Base-by-base conservation (phyloP, 2,888 invertebrate genomes). In the Dryomyza anilis region DNA sequence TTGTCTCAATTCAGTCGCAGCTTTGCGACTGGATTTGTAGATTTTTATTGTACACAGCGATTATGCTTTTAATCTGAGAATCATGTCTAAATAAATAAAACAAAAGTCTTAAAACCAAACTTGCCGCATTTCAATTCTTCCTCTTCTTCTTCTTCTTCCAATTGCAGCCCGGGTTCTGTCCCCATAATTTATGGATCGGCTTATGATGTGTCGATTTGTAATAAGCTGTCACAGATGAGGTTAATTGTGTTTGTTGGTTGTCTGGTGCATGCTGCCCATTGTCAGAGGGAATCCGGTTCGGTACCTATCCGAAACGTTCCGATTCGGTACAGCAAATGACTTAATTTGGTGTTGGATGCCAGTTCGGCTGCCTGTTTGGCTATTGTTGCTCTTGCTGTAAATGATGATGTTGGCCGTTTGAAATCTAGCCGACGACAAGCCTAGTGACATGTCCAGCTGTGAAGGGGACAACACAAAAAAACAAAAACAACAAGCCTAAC, bases 371-470 rank as follows among this genome's bases (percentile, higher is more conserved):
- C 27, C 64, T 19, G 46, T 30, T 72, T 66, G 50, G 63, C 57
- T 65, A 64, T 67, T 70, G 66, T 68, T 71, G n/a, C n/a, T n/a
- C n/a, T n/a, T n/a, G 71, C 69, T 71, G 71, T 69, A 74, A 73
- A 48, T 45, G 46, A 60, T 59, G 50, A 74, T 71, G 75, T 72
- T 76, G 72, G 71, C 71, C 72, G 73, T 73, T 76, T 78, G 64
- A 58, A 39, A 52, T 58, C 39, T 30, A 52, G 43, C 46, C 66
- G 55, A 63, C 64, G 70, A 75, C 80, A 78, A 75, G 76, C 74
- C 74, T 78, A 78, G 79, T 80, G 79, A 79, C 79, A 79, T 78
- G 78, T 79, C 79, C 81, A 81, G 81, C 81, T 81, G 79, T 74
- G 77, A 67, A 53, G 68, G 68, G 69, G 63, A 70, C 64, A 65